Conservation (phyloP, 2,888 invertebrate species). For the Scaeva pyrastri region DNA sequence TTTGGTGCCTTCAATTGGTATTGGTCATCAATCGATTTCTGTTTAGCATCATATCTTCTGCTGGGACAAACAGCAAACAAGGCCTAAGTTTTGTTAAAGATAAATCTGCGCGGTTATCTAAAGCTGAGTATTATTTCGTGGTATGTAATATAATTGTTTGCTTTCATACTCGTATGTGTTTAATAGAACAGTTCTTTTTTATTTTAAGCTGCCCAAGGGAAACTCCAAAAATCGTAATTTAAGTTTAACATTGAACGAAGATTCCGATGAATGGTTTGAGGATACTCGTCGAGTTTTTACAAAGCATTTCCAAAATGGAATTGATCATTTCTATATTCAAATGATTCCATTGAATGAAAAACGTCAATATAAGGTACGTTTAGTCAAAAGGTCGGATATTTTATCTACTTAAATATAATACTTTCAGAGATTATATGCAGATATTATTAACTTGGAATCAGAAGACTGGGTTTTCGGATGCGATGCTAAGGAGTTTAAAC, state of each 20-base stretch:
- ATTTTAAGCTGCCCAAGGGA: constrained; percentile 21
- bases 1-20: constrained; percentile 97
- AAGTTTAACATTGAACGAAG: constrained; percentile 39
- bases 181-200: not conserved
- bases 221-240: constrained; percentile 44
- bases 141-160: constrained; percentile 72
- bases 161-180: too few species aligned
- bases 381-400: not conserved
- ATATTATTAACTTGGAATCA: constrained; percentile 88
- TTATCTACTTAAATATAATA: constrained; percentile 1
- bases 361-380: constrained; percentile 78
- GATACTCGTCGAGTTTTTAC: constrained; percentile 84
- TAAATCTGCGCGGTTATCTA: constrained; percentile 79
- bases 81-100: constrained; percentile 79
- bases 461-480: constrained; percentile 93
- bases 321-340: constrained; percentile 80
- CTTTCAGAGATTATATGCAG: constrained; percentile 85
- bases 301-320: constrained; percentile 79
- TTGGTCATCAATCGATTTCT: constrained; percentile 91
- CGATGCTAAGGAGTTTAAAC: constrained; percentile 86
- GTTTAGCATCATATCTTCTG: constrained; percentile 90
- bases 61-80: constrained; percentile 76
- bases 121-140: constrained; percentile 81
- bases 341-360: constrained; percentile 80
- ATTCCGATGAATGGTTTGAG: constrained; percentile 85